Evolutionary conservation across 2,888 invertebrate species (phyloP), one percentile per base, ranked within the genome.

Genomic region (Polyommatus iphigenia): DNA sequence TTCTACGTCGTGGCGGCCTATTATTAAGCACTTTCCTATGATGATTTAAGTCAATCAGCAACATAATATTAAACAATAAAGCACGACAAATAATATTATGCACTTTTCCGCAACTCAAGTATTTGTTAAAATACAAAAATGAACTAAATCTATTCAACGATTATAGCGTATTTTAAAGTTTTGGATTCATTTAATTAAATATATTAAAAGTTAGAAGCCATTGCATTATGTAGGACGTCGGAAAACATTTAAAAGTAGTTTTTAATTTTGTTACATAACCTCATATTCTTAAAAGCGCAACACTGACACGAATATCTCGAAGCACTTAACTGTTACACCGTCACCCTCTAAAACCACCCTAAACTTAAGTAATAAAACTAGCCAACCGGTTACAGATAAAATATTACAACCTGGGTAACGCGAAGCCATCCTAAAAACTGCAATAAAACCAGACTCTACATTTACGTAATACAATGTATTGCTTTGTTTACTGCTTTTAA

Each of bases 331-430:
- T 80, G 80, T 88, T 88, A 84, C 85, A 85, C 87, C 85, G 85
- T 86, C 87, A 87, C 86, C 84, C 84, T 83, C 84, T 83, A 82
- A 86, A 86, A 87, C 85, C 83, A 85, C 85, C 84, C 83, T 82
- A 80, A 91, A 92, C 86, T 92, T 91, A 82, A 81, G 89, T 85
- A 86, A 88, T 93, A 92, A 92, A 92, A 89, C 87, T 92, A 91
- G 86, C 89, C 88, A 89, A 89, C 86, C 89, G 91, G 86, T 85
- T 83, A 87, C 87, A 90, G 89, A 91, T 92, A 92, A 88, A 90
- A 89, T 90, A 89, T 91, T 89, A 89, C 87, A 87, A 89, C 85
- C 82, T 83, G 82, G 83, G 83, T 85, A 85, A 86, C 84, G 83
- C 85, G 83, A 83, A 85, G 86, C 85, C 87, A 83, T 83, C 80